Evolutionary conservation across 2,888 invertebrate species (phyloP).

Genomic region (Drosophila tripunctata): DNA sequence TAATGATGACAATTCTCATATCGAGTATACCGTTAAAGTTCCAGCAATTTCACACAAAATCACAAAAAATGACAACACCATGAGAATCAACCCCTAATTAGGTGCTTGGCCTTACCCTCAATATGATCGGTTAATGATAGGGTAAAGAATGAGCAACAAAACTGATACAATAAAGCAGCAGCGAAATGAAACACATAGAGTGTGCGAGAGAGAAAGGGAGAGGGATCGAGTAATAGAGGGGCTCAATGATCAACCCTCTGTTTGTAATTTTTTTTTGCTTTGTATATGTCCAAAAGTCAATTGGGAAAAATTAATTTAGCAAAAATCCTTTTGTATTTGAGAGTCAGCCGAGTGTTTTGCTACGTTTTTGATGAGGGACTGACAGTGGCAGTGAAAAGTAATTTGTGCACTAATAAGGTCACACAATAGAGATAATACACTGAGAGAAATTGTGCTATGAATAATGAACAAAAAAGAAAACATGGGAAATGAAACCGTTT

Average conservation of each 20-base stretch:
- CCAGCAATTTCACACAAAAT: constrained; percentile 48
- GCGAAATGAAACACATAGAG: background rate
- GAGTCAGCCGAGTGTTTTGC: constrained; percentile 70
- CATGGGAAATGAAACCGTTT: too few relatives aligned
- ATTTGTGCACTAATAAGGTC: constrained; percentile 76
- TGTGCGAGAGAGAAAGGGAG: background rate
- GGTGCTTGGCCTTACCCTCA: constrained; percentile 64
- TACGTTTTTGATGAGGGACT: constrained; percentile 79
- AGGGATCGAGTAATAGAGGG: background rate
- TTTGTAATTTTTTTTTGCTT: constrained; percentile 61
- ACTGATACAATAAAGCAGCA: background rate
- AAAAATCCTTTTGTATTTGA: constrained; percentile 66
- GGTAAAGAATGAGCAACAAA: constrained; percentile 36
- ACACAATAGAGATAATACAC: constrained; percentile 43
- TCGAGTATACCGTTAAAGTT: constrained; percentile 2
- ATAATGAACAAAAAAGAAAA: background rate
- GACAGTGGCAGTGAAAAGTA: constrained; percentile 80
- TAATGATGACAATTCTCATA: constrained; percentile 37
- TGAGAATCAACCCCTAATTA: constrained; percentile 70
- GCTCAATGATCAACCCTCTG: constrained; percentile 42
- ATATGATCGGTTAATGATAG: constrained; percentile 80
- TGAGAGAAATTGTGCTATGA: constrained; percentile 27
- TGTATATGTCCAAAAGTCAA: constrained; percentile 67
- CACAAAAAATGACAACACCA: constrained; percentile 51
- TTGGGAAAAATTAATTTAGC: constrained; percentile 79